A percentile compares a stretch with the other conserved stretches of the same genome.
Conservation (phyloP, 1,140 invertebrate genomes). For the Drosophila pectinifera region DNA sequence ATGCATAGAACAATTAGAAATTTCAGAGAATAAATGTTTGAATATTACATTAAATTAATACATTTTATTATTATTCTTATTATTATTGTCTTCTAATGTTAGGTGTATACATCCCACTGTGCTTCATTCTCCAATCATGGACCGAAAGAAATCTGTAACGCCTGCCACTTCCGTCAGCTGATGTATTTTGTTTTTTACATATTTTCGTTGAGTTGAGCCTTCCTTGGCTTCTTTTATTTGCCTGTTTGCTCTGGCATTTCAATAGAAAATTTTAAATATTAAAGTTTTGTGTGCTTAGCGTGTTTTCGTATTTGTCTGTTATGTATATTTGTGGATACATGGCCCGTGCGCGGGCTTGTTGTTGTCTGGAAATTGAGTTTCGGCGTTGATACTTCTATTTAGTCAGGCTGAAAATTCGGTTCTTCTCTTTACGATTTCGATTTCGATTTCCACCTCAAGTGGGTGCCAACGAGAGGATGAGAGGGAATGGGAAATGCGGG, state of each 20-base stretch:
- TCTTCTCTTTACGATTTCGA: constrained; percentile 8
- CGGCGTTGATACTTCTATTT: constrained; percentile 73
- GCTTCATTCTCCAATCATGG: background rate
- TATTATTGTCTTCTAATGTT: too few species aligned
- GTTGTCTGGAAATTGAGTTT: constrained; percentile 78
- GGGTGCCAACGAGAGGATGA: constrained; percentile 35
- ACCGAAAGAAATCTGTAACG: constrained; percentile 36
- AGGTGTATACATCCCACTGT: background rate
- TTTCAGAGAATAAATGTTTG: background rate
- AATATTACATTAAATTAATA: too few species aligned
- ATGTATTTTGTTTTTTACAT: constrained; percentile 23
- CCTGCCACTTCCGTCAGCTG: constrained; percentile 61
- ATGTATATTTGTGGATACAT: constrained; percentile 33
- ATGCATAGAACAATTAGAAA: too few species aligned
- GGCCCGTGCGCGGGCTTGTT: constrained; percentile 36
- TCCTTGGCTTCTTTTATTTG: constrained; percentile 18
- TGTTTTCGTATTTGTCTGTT: constrained; percentile 40
- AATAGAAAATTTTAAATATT: constrained; percentile 72
- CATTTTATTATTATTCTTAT: too few species aligned
- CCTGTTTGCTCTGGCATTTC: constrained; percentile 49
- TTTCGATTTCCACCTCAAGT: constrained; percentile 29
- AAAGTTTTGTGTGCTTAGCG: constrained; percentile 57
- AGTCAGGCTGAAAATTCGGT: constrained; percentile 43
- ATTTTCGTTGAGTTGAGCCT: constrained; percentile 9
- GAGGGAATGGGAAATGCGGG: constrained; percentile 17